A percentile compares a stretch with the other conserved stretches of the same genome.
These are phyloP conservation scores for Protosalanx chinensis DNA, from an alignment of 2,797 vertebrate species.

Conservation along the genomic window DNA sequence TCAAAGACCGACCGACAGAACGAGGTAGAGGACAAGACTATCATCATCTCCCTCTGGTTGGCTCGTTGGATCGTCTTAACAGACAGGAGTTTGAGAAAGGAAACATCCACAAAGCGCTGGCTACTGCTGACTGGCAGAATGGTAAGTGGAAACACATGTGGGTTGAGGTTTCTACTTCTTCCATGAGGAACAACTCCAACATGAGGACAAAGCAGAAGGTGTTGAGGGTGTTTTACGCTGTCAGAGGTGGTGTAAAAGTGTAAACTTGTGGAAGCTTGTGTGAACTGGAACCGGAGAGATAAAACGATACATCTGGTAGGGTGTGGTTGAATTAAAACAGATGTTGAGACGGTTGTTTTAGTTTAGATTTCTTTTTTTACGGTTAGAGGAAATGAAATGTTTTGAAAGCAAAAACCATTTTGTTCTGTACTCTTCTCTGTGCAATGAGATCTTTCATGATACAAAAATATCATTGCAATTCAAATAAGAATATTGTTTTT, in stretches of 20 bases:
- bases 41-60: slow-evolving; percentile 39
- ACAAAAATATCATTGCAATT: background rate
- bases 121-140: slow-evolving; percentile 49
- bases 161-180: background rate
- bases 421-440: too few relatives aligned
- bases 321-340: background rate
- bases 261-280: background rate
- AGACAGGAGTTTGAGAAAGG: slow-evolving; percentile 27
- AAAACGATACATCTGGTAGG: background rate
- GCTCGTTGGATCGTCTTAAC: slow-evolving; percentile 4
- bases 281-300: background rate
- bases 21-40: background rate
- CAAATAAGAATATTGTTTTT: background rate
- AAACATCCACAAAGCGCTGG: slow-evolving; percentile 28
- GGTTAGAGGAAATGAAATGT: too few relatives aligned
- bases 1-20: slow-evolving; percentile 26
- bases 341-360: background rate
- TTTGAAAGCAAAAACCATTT: background rate
- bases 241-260: background rate
- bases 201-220: slow-evolving; percentile 26
- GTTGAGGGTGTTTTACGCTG: background rate
- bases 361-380: too few relatives aligned
- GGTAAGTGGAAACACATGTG: slow-evolving; percentile 67
- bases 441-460: background rate
- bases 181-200: background rate